Evolutionary conservation across 2,113 vertebrate species (phyloP), one percentile per base, ranked within the genome.

Genomic region (Ceyx margarethae): DNA sequence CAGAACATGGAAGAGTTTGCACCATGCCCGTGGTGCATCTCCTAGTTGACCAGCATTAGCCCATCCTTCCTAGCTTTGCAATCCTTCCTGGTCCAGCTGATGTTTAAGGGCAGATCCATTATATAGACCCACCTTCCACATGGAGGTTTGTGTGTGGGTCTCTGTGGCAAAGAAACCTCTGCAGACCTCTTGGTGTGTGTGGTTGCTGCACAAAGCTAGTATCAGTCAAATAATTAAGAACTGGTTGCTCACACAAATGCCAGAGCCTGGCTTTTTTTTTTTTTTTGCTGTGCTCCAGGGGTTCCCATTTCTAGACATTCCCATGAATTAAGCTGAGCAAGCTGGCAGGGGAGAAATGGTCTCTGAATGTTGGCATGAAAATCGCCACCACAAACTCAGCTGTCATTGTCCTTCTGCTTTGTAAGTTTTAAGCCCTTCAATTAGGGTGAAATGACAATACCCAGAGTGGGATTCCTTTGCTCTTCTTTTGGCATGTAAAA

Each of bases 271-370:
- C 50, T 82, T 7, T 2, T 80, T 95, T 92, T 89, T 89, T 7
- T 2, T 80, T 95, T 92, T 89, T 89, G 22, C 64, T 90, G 64
- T 87, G 87, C 95, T 94, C 51, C 89, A 82, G 92, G 89, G 87
- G 89, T 91, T 95, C 94, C 69, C 4, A 4, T 92, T 94, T 95
- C 94, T 94, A 95, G 95, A 94, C 92, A 90, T 96, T 94, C 96
- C 91, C 92, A 93, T 93, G 92, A 92, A 94, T 94, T 94, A 88
- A 92, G 80, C 56, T 73, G 92, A 87, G 74, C 37, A 71, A 95
- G 87, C 90, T 95, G 93, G 67, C 85, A 94, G 81, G 64, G 75
- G 78, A 93, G 79, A 74, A 93, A 74, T 3, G 0, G 40, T 60
- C 82, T 88, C 91, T 93, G 92, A 92, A 91, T 93, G 74, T 56